phyloP scores from a whole-genome alignment of 2,888 invertebrate genomes.

The Lissocephala sabroskyi region DNA sequence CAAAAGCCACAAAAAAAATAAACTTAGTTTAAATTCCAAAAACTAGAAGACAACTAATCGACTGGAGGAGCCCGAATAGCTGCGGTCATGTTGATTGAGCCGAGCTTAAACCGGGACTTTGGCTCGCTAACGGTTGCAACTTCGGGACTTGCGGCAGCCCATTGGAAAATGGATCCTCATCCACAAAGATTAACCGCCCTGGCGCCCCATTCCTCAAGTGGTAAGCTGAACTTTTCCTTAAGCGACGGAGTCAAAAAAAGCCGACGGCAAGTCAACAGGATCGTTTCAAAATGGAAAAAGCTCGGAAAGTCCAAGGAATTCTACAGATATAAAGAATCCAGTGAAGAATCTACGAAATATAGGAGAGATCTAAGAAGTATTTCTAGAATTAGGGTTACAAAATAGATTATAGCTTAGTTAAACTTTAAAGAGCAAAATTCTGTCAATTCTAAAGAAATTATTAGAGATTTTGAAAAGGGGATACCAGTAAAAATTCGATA shows the following conservation, averaged over 20 bases:
- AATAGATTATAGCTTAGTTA: no score
- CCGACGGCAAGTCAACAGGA: no score
- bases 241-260: conserved; percentile 28
- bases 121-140: conserved; percentile 70
- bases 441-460: no score
- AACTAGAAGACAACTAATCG: conserved; percentile 18
- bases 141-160: conserved; percentile 64
- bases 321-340: no score
- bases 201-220: conserved; percentile 63
- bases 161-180: conserved; percentile 72
- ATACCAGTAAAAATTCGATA: no score
- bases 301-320: no score
- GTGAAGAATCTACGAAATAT: no score
- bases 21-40: conserved; percentile 4
- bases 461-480: no score
- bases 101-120: conserved; percentile 72
- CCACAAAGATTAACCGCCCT: conserved; percentile 64
- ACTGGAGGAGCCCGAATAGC: conserved; percentile 46
- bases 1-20: neutral
- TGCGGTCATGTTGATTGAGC: conserved; percentile 73
- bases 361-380: no score
- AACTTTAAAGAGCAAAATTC: no score
- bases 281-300: no score
- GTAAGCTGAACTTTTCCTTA: conserved; percentile 48
- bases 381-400: no score